Percentiles rank a stretch among this genome's conserved stretches.
These are phyloP conservation scores for Blastomussa wellsi DNA, from an alignment of 92 coral and sea anemone genomes.

Conservation along the genomic window DNA sequence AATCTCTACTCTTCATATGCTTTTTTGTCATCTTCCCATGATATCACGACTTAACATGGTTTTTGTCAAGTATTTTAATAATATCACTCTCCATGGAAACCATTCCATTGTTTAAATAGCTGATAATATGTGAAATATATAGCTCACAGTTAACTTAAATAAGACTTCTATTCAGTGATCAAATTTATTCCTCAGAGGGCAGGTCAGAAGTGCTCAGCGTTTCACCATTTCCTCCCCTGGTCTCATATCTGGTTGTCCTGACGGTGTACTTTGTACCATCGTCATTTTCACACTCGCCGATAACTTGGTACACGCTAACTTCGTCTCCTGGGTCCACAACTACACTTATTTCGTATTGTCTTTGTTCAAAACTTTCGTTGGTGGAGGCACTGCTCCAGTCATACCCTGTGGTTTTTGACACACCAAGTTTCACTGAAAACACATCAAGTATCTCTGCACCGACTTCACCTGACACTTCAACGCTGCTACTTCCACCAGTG, in stretches of 20 bases:
- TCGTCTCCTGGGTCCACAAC: constrained; percentile 3
- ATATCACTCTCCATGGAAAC: too few relatives aligned
- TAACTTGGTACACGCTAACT: constrained; percentile 2
- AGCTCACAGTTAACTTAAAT: too few relatives aligned
- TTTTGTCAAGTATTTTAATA: too few relatives aligned
- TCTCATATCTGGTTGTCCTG: too few relatives aligned
- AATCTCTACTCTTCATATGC: too few relatives aligned
- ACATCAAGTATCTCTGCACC: not conserved
- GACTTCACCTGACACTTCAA: constrained; percentile 16
- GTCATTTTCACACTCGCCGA: constrained; percentile 11
- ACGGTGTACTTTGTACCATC: constrained; percentile 1
- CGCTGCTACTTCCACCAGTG: constrained; percentile 1
- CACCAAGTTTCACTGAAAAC: constrained; percentile 14
- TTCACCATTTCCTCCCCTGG: not conserved
- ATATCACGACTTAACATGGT: too few relatives aligned
- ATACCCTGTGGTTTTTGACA: constrained; percentile 3
- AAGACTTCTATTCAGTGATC: not conserved
- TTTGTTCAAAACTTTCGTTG: not conserved
- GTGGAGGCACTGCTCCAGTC: constrained; percentile 20
- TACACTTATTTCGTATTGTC: not conserved
- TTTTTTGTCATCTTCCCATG: too few relatives aligned
- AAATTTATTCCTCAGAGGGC: not conserved
- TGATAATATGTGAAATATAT: too few relatives aligned
- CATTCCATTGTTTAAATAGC: too few relatives aligned
- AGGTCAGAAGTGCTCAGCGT: not conserved